These are phyloP conservation scores for Vireo griseus DNA, from an alignment of 2,797 vertebrate genomes.

Conservation along the genomic window DNA sequence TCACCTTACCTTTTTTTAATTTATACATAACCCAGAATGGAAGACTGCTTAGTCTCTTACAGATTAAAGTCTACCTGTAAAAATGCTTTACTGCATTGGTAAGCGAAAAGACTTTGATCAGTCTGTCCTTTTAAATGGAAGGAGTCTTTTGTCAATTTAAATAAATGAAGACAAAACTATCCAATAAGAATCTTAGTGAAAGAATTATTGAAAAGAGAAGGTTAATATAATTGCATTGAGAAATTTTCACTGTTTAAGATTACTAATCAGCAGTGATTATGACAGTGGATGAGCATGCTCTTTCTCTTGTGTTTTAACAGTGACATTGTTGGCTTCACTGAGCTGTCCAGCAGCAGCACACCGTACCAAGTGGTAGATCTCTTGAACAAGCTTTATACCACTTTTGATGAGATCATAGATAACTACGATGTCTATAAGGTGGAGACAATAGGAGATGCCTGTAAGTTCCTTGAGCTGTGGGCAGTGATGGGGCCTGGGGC, in stretches of 20 bases:
- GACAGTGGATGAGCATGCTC: neutral
- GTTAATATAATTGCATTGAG: neutral
- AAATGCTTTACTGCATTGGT: neutral
- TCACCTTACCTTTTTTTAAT: neutral
- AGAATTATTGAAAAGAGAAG: neutral
- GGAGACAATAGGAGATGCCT: conserved; percentile 84
- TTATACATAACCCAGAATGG: neutral
- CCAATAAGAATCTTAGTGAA: neutral
- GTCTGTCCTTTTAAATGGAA: neutral
- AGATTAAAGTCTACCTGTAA: neutral
- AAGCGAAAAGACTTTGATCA: neutral
- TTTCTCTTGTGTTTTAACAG: conserved; percentile 66
- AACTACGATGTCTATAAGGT: conserved; percentile 87
- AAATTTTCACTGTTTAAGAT: neutral
- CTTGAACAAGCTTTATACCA: conserved; percentile 84
- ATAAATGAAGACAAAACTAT: neutral
- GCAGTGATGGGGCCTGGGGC: neutral
- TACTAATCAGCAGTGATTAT: neutral
- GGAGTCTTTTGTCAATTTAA: neutral
- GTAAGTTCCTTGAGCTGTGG: conserved; percentile 64
- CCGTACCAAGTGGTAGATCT: conserved; percentile 83
- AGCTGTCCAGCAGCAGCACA: conserved; percentile 84
- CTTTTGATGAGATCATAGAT: conserved; percentile 87
- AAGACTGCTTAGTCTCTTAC: neutral
- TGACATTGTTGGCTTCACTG: conserved; percentile 86